A percentile compares a stretch with the other conserved stretches of the same genome.
Conservation (phyloP, 2,797 vertebrate genomes). For the Hydrocynus forskahlii region DNA sequence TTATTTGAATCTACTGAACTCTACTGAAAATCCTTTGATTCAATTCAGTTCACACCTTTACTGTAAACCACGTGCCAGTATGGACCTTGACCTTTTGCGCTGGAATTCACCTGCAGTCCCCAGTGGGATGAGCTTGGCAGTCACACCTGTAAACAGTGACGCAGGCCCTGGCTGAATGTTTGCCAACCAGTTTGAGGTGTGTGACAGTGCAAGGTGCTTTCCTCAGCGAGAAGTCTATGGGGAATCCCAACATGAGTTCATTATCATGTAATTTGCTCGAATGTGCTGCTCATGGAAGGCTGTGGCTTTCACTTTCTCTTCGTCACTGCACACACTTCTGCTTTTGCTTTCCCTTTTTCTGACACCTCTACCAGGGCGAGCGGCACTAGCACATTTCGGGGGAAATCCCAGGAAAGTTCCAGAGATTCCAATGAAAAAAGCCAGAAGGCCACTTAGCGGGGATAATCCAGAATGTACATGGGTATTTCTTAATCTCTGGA, state of each 20-base stretch:
- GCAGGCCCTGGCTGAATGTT: neutral
- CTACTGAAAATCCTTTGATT: slow-evolving; percentile 16
- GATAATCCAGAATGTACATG: slow-evolving; percentile 2
- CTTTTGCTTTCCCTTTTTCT: slow-evolving; percentile 65
- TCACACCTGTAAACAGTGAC: neutral
- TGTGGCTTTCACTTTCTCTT: slow-evolving; percentile 52
- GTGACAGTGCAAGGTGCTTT: slow-evolving; percentile 34
- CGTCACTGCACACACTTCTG: slow-evolving; percentile 7
- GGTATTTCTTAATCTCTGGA: slow-evolving; percentile 38
- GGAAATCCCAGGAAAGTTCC: slow-evolving; percentile 57
- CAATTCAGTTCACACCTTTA: neutral
- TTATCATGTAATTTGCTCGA: slow-evolving; percentile 18
- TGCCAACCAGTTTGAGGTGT: neutral
- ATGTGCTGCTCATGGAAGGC: neutral
- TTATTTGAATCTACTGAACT: neutral
- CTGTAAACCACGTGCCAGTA: too few relatives aligned
- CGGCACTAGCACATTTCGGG: slow-evolving; percentile 33
- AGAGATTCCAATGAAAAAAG: slow-evolving; percentile 29
- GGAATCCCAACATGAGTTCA: slow-evolving; percentile 47
- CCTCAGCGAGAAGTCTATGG: neutral
- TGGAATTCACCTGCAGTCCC: slow-evolving; percentile 56
- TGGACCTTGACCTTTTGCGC: slow-evolving; percentile 8
- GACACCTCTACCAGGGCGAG: neutral
- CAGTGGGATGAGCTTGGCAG: neutral
- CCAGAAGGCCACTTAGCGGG: slow-evolving; percentile 10